phyloP scores from a whole-genome alignment of 2,797 vertebrate genomes.

The Corythornis leucogaster region DNA sequence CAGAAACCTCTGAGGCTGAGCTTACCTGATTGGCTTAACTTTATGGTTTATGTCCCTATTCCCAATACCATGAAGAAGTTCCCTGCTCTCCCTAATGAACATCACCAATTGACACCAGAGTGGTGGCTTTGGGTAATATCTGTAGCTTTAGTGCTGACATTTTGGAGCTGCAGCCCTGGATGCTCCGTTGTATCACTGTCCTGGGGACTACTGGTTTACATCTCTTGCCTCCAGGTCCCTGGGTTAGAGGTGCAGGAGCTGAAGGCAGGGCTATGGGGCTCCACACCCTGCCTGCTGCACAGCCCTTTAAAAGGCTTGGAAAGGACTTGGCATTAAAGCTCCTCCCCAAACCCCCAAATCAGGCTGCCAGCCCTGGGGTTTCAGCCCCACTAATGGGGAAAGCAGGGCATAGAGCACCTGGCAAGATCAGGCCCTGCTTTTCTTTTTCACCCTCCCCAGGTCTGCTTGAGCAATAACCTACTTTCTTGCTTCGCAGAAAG shows the following conservation, averaged over 20 bases:
- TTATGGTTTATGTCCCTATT: background rate
- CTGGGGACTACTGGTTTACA: background rate
- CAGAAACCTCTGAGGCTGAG: background rate
- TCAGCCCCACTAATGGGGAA: background rate
- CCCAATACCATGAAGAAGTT: background rate
- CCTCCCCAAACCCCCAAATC: background rate
- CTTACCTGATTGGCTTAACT: background rate
- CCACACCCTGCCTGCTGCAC: background rate
- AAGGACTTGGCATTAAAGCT: background rate
- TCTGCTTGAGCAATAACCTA: conserved; percentile 33
- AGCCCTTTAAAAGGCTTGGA: background rate
- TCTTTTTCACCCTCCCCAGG: background rate
- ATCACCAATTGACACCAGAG: background rate
- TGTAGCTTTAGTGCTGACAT: background rate
- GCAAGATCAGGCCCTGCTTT: background rate
- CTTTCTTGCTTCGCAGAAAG: conserved; percentile 5
- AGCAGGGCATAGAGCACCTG: background rate
- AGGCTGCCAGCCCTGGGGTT: background rate
- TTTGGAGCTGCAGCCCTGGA: background rate
- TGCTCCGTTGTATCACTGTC: background rate
- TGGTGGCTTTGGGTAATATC: background rate
- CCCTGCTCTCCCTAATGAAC: background rate
- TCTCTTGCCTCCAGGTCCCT: background rate
- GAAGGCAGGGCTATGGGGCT: background rate
- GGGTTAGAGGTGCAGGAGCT: background rate